Base-by-base conservation (phyloP, 1,140 invertebrate genomes). In the Drosophila auraria region DNA sequence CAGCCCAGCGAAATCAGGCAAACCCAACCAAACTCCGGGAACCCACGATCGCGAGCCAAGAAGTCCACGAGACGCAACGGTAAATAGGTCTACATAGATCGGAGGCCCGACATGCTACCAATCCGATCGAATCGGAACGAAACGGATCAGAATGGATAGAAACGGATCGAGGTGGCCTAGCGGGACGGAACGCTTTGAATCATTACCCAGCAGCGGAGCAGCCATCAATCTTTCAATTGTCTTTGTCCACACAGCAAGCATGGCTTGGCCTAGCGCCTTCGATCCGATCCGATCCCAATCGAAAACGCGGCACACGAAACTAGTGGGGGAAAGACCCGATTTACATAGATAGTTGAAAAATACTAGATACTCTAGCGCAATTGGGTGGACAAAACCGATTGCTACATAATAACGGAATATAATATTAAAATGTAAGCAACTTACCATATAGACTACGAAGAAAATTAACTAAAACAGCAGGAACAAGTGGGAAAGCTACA, bases 161-260 rank as follows among this genome's bases (percentile, higher is more conserved):
- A 61, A 51, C 42, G 49, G 30, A 58, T 58, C 49, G 38, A 59
- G 57, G 79, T 50, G 36, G 56, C 23, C 38, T 54, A 47, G n/a
- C 38, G 45, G 20, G 6, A 40, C 45, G 73, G 68, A 71, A 58
- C 78, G 80, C 83, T 86, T 86, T 80, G 75, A 57, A 23, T 87
- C 75, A 86, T 86, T 86, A 86, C 70, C 59, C 70, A 65, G 45
- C 33, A 5, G 64, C 56, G 65, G 49, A 62, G 33, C 38, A 72
- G 66, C 66, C 79, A 86, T 86, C 83, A 86, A 86, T 86, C 80
- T 86, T 86, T 54, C 83, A 87, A 86, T 82, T 86, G 66, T 74
- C 63, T 53, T 57, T 66, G 47, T 62, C 63, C 63, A 45, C 40
- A 33, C 17, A 23, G 17, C 33, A 20, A 36, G 36, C 36, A 40